Conservation (phyloP, 1,140 invertebrate species). For the Drosophila sp. region DNA sequence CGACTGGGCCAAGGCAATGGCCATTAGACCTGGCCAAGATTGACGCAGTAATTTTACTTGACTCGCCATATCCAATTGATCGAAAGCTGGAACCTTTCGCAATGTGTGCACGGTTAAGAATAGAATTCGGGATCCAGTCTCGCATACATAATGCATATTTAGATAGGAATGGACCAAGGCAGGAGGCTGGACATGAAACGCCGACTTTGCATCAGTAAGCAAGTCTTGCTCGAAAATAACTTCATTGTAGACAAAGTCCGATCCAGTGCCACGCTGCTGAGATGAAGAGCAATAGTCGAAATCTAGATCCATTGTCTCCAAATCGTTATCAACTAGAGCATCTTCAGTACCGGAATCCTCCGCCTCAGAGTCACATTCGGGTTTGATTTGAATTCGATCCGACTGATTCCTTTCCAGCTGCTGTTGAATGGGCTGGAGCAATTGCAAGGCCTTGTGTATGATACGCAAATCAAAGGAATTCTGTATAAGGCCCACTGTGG, state of each 20-base stretch:
- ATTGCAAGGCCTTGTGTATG: slow-evolving; percentile 90
- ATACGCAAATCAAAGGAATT: slow-evolving; percentile 88
- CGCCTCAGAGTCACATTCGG: slow-evolving; percentile 69
- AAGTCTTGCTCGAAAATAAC: slow-evolving; percentile 85
- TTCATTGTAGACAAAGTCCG: slow-evolving; percentile 76
- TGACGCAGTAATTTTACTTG: slow-evolving; percentile 92
- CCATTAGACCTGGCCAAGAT: slow-evolving; percentile 97
- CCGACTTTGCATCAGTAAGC: slow-evolving; percentile 87
- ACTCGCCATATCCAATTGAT: slow-evolving; percentile 91
- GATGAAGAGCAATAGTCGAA: slow-evolving; percentile 53
- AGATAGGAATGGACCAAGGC: slow-evolving; percentile 91
- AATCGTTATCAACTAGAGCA: slow-evolving; percentile 46
- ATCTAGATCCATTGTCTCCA: slow-evolving; percentile 59
- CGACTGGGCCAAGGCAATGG: slow-evolving; percentile 95
- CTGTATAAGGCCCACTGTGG: slow-evolving; percentile 74
- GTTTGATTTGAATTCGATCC: slow-evolving; percentile 37
- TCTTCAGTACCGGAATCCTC: slow-evolving; percentile 72
- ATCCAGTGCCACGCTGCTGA: slow-evolving; percentile 41
- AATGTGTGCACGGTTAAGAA: slow-evolving; percentile 96
- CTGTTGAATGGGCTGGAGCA: slow-evolving; percentile 86
- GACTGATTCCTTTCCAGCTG: slow-evolving; percentile 63
- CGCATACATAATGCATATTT: slow-evolving; percentile 95
- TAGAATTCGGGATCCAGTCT: slow-evolving; percentile 93
- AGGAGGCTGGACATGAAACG: slow-evolving; percentile 92
- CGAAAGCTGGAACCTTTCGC: slow-evolving; percentile 91